phyloP scores from a whole-genome alignment of 37 sponge, comb jelly and placozoan species.

The Cladorhizidae sp. region DNA sequence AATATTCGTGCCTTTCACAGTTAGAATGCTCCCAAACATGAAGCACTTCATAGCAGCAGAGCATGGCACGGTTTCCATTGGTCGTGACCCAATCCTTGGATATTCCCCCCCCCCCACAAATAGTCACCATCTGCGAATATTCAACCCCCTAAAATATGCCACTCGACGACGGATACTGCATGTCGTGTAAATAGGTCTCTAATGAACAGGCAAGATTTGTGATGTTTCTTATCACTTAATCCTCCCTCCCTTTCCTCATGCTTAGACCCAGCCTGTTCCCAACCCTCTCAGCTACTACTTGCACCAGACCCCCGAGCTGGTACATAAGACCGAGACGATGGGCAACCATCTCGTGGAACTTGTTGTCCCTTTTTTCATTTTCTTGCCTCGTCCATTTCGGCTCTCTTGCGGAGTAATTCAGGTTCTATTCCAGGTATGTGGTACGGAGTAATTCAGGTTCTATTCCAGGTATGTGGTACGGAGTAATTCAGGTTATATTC shows the following conservation, averaged over 20 bases:
- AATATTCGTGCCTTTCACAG: too few relatives aligned
- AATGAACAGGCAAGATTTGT: too few relatives aligned
- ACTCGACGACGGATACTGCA: too few relatives aligned
- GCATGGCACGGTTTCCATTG: too few relatives aligned
- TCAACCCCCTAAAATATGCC: too few relatives aligned
- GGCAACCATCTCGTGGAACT: constrained; percentile 87
- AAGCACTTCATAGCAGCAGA: too few relatives aligned
- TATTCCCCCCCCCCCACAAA: too few relatives aligned
- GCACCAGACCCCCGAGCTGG: constrained; percentile 75
- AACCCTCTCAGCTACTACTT: constrained; percentile 91
- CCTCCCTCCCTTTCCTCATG: not conserved
- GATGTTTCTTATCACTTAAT: not conserved
- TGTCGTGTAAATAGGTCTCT: too few relatives aligned
- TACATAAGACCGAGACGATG: constrained; percentile 77
- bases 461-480: constrained; percentile 77
- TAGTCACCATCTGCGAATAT: too few relatives aligned
- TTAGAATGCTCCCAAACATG: too few relatives aligned
- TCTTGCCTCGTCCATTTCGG: constrained; percentile 70
- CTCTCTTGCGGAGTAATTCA: constrained; percentile 69
- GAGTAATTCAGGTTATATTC: constrained; percentile 66
- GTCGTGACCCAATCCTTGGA: too few relatives aligned
- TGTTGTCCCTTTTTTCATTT: constrained; percentile 74
- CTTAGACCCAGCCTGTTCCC: constrained; percentile 92
- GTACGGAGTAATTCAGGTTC: constrained; percentile 38
- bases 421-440: constrained; percentile 84